A percentile compares a stretch with the other conserved stretches of the same genome.
Evolutionary conservation across 2,888 invertebrate species (phyloP).

Genomic region (Punctoribates punctum): DNA sequence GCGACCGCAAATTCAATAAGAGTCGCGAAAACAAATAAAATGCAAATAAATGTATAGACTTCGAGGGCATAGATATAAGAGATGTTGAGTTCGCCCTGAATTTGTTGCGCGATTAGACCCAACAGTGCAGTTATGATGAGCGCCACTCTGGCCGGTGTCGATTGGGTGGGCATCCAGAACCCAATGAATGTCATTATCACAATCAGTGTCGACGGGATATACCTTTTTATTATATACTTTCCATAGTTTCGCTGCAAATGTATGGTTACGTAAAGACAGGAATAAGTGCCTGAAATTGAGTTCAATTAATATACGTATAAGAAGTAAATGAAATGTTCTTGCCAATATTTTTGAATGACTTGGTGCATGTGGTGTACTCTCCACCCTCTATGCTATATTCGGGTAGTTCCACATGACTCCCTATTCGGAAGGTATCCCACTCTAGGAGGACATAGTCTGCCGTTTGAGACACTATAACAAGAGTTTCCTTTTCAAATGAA

Average conservation of each 20-base stretch:
- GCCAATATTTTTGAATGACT: no score
- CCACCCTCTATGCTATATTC: no score
- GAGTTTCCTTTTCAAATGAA: background rate
- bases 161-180: background rate
- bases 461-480: background rate
- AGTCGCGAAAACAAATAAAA: constrained; percentile 49
- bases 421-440: no score
- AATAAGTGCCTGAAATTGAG: background rate
- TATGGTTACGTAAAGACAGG: background rate
- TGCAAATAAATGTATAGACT: constrained; percentile 50
- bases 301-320: background rate
- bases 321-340: background rate
- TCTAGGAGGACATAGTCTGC: no score
- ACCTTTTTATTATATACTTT: background rate
- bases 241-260: background rate
- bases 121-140: constrained; percentile 67
- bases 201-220: background rate
- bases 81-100: constrained; percentile 49
- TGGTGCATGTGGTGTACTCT: no score
- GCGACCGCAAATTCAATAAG: constrained; percentile 49
- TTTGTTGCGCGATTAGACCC: constrained; percentile 57
- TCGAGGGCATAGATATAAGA: constrained; percentile 52
- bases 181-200: constrained; percentile 7
- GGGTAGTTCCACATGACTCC: no score
- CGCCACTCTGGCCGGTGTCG: no score